Conservation (phyloP, 2,888 invertebrate genomes). For the Ditylenchus weischeri region DNA sequence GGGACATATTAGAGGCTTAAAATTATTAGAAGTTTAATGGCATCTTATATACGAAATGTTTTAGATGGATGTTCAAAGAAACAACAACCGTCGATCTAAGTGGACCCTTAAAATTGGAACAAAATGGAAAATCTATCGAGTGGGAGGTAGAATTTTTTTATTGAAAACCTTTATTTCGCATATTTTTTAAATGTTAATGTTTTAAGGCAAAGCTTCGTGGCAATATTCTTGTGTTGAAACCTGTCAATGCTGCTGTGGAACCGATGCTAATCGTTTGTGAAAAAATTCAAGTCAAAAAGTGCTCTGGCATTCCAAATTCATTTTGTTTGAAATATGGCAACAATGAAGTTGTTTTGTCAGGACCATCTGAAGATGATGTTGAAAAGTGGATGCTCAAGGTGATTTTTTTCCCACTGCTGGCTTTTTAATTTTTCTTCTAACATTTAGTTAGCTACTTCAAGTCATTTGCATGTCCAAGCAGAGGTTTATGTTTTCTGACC, state of each 20-base stretch:
- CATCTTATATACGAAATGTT: too few species aligned
- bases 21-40: too few species aligned
- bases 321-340: conserved; percentile 34
- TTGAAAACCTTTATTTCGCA: background rate
- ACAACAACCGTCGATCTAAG: conserved; percentile 24
- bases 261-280: conserved; percentile 52
- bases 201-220: conserved; percentile 38
- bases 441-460: conserved; percentile 47
- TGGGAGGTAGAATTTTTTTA: conserved; percentile 28
- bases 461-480: conserved; percentile 50
- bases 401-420: background rate
- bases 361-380: conserved; percentile 36
- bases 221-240: conserved; percentile 34
- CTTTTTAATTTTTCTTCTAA: conserved; percentile 13
- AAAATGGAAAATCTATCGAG: conserved; percentile 1
- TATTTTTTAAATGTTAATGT: conserved; percentile 26
- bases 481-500: conserved; percentile 26
- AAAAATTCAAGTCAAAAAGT: conserved; percentile 38
- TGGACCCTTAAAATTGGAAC: conserved; percentile 15
- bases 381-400: conserved; percentile 56
- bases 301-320: conserved; percentile 6
- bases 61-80: conserved; percentile 45
- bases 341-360: conserved; percentile 31
- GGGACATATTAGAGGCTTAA: too few species aligned
- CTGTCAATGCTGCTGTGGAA: conserved; percentile 35